These are phyloP conservation scores for Anagrus nilaparvatae DNA, from an alignment of 1,140 invertebrate species.

Conservation along the genomic window DNA sequence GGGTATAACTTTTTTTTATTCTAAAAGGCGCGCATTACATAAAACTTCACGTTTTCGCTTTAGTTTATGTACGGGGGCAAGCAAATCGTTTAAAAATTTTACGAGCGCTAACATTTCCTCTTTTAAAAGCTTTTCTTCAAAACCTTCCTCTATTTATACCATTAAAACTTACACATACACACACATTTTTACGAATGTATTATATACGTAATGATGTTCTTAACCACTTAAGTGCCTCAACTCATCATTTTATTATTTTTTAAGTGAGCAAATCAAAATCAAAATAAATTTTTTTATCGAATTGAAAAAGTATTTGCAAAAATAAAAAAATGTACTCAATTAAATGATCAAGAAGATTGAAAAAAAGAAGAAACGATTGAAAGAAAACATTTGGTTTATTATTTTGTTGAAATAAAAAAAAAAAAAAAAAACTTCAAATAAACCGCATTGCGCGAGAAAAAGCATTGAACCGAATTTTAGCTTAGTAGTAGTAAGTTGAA, in stretches of 20 bases:
- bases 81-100: conserved; percentile 37
- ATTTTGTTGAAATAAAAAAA: neutral
- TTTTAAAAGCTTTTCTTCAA: conserved; percentile 32
- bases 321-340: neutral
- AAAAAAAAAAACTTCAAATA: neutral
- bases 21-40: conserved; percentile 19
- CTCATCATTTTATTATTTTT: no score
- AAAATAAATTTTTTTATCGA: conserved; percentile 2
- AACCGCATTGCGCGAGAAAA: neutral
- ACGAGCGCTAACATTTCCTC: conserved; percentile 29
- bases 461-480: no score
- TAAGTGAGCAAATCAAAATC: neutral
- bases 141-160: no score
- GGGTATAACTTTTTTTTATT: no score
- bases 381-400: conserved; percentile 3
- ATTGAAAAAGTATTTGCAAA: conserved; percentile 2
- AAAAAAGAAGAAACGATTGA: no score
- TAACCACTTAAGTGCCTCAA: conserved; percentile 25
- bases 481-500: conserved; percentile 6
- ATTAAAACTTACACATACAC: conserved; percentile 28
- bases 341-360: no score
- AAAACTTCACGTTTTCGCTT: conserved; percentile 22
- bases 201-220: conserved; percentile 28
- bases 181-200: no score
- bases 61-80: conserved; percentile 8